Conservation (phyloP, 2,113 vertebrate genomes). For the Pterocles orientalis region DNA sequence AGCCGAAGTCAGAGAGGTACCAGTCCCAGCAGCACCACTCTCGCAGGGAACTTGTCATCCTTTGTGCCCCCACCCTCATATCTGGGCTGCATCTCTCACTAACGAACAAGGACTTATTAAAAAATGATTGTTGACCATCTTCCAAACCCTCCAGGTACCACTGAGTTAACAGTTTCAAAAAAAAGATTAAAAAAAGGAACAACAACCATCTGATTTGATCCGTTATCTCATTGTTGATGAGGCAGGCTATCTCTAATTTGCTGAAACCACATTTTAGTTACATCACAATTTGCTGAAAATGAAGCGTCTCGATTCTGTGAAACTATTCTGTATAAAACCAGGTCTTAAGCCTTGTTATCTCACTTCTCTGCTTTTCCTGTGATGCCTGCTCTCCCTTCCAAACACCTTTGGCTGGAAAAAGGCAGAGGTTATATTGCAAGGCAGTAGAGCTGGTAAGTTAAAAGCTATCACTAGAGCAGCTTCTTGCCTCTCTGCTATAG, state of each 20-base stretch:
- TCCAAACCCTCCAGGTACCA: background rate
- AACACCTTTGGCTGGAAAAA: background rate
- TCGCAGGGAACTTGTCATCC: accelerated
- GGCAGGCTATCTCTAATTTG: background rate
- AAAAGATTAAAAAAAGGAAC: background rate
- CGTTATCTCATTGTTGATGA: background rate
- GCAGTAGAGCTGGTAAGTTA: background rate
- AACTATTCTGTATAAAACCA: background rate
- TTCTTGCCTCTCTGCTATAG: background rate
- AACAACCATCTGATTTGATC: background rate
- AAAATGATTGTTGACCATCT: background rate
- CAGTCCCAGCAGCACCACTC: background rate
- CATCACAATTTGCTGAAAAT: background rate
- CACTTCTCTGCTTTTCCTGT: background rate
- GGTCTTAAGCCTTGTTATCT: background rate
- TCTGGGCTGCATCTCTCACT: background rate
- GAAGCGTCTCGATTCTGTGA: background rate
- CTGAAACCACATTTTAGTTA: background rate
- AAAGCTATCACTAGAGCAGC: background rate
- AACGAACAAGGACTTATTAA: accelerated
- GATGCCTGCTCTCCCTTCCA: background rate
- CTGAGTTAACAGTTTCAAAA: background rate
- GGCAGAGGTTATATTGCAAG: background rate
- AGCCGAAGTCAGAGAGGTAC: background rate
- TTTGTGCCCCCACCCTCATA: background rate